phyloP scores from a whole-genome alignment of 2,888 invertebrate genomes.

The Xylota sylvarum region DNA sequence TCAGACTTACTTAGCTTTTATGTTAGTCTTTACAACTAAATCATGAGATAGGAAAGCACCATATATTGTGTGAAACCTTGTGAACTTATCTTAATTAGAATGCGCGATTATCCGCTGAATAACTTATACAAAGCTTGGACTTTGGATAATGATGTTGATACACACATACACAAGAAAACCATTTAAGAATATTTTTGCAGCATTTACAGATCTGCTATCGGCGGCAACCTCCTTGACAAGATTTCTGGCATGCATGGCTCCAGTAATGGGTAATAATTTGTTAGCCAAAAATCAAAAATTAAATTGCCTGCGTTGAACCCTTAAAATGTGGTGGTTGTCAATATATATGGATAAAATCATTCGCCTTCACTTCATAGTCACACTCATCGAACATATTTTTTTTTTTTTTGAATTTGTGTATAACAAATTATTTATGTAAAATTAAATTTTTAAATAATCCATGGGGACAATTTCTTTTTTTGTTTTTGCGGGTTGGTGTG shows the following conservation, averaged over 20 bases:
- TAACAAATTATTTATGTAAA: conserved; percentile 58
- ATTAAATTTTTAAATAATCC: conserved; percentile 51
- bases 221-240: conserved; percentile 82
- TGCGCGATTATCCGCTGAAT: not conserved
- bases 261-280: conserved; percentile 83
- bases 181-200: conserved; percentile 75
- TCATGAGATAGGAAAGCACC: conserved; percentile 16
- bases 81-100: conserved; percentile 30
- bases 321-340: conserved; percentile 54
- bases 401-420: conserved; percentile 12
- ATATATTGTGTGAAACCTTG: conserved; percentile 6
- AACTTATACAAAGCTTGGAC: not conserved
- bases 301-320: conserved; percentile 40
- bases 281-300: conserved; percentile 29
- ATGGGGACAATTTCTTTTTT: conserved; percentile 41
- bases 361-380: conserved; percentile 35
- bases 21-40: not conserved
- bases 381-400: conserved; percentile 18
- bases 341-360: conserved; percentile 19
- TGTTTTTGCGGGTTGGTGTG: conserved; percentile 39
- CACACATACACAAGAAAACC: not conserved
- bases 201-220: conserved; percentile 75
- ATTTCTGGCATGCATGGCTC: conserved; percentile 84
- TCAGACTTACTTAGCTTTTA: not conserved
- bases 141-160: conserved; percentile 5